Percentiles rank a stretch among this genome's conserved stretches.
Evolutionary conservation across 2,888 invertebrate genomes (phyloP).

Genomic region (Agrochola litura): DNA sequence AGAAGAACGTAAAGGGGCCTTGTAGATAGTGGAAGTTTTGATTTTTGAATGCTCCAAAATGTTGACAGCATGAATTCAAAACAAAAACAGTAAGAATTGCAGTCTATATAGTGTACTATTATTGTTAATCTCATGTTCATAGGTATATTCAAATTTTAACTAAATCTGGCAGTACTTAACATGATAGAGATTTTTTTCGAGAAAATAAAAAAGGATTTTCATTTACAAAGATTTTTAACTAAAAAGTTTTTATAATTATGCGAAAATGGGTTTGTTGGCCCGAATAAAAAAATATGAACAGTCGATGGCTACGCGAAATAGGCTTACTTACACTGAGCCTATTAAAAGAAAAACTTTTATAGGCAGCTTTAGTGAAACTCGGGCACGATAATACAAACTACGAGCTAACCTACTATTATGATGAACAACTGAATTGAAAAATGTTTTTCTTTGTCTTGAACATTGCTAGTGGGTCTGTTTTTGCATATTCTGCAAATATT

Average conservation of each 20-base stretch:
- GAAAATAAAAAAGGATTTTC: background rate
- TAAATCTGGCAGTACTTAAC: background rate
- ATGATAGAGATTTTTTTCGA: background rate
- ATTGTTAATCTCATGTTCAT: background rate
- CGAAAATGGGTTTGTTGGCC: background rate
- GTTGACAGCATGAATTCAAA: background rate
- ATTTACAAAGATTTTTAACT: background rate
- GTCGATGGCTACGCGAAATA: slow-evolving; percentile 16
- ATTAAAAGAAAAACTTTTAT: slow-evolving; percentile 61
- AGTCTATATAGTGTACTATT: background rate
- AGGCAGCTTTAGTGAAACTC: slow-evolving; percentile 44
- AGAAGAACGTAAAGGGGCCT: background rate
- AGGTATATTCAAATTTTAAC: background rate
- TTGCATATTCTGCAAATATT: slow-evolving; percentile 30
- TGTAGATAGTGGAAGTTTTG: background rate
- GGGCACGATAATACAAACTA: slow-evolving; percentile 43
- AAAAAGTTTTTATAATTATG: background rate
- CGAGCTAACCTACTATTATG: slow-evolving; percentile 52
- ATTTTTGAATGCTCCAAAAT: background rate
- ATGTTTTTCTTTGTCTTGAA: slow-evolving; percentile 65
- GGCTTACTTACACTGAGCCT: slow-evolving; percentile 25
- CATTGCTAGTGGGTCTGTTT: slow-evolving; percentile 58
- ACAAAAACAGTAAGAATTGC: background rate
- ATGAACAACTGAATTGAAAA: slow-evolving; percentile 65
- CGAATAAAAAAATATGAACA: slow-evolving; percentile 18